phyloP scores from a whole-genome alignment of 1,140 invertebrate genomes.

The Nephila pilipes region DNA sequence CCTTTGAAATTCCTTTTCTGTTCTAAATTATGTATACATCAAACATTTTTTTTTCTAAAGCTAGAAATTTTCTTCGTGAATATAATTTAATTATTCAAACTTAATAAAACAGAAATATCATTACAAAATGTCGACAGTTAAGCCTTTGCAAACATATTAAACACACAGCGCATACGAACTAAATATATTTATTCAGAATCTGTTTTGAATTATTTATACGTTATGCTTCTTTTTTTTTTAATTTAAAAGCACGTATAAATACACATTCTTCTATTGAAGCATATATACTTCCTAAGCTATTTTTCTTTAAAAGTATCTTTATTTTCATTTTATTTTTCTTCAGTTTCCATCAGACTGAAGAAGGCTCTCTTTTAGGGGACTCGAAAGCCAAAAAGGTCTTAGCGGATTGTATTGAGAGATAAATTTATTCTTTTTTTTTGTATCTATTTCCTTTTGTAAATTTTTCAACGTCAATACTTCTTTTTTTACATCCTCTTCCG shows the following conservation, averaged over 20 bases:
- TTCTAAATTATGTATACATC: too few species aligned
- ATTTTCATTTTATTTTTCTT: constrained; percentile 13
- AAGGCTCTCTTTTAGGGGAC: neutral
- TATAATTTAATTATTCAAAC: too few species aligned
- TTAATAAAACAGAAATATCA: too few species aligned
- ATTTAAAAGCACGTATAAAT: neutral
- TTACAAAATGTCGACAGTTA: too few species aligned
- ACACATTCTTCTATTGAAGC: neutral
- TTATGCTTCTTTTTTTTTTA: neutral
- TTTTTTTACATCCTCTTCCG: constrained; percentile 25
- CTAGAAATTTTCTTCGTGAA: too few species aligned
- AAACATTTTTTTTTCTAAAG: too few species aligned
- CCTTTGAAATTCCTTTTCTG: too few species aligned
- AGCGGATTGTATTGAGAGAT: constrained; percentile 39
- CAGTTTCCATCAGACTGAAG: neutral
- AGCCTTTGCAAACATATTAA: too few species aligned
- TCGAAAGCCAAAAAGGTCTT: constrained; percentile 26
- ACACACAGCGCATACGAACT: neutral
- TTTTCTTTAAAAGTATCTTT: neutral
- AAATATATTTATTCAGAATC: neutral
- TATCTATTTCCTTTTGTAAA: constrained; percentile 57
- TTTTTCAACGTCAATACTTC: constrained; percentile 67
- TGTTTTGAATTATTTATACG: neutral
- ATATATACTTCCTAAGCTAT: neutral
- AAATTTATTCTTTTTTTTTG: constrained; percentile 44